Evolutionary conservation across 1,140 invertebrate genomes (phyloP), one percentile per base, ranked within the genome.

Genomic region (Protaetia brevitarsis): DNA sequence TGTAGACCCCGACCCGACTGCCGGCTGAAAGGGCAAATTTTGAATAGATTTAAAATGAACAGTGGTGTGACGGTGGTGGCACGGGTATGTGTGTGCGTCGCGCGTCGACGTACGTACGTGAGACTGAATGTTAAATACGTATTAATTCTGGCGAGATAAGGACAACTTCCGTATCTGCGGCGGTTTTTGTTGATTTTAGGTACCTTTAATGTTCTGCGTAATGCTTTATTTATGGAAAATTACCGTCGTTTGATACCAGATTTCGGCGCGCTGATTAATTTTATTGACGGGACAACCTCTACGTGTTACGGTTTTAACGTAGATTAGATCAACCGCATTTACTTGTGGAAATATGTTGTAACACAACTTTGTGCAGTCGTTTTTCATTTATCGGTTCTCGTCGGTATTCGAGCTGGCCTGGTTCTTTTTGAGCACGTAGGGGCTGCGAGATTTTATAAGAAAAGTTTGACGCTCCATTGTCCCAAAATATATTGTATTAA

Each of bases 141-240:
- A 58, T 58, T 58, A 58, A 58, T 58, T 58, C 56, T 58, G 56
- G 56, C 56, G 56, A 58, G 56, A 58, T 58, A 58, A 58, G 56
- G 56, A 58, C 56, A 58, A 58, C 56, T 58, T 58, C 56, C 56
- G 56, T 58, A 58, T 58, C 28, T 58, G 56, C 56, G 26, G 56
- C 28, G 56, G 23, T 58, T 58, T 58, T 58, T 58, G 56, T 58
- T 58, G 56, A 58, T 58, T 58, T 58, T 58, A 27, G 56, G 56
- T 58, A 58, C 56, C 56, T 58, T 30, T 58, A 58, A 58, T 58
- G 56, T 58, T 58, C 56, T 58, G 41, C 41, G 23, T 58, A 58
- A 58, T 58, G 56, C 56, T 58, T 58, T 58, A 58, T 58, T 58
- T 58, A 58, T 58, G 28, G 56, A 58, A 58, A 30, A 58, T 58